Conservation (phyloP, 2,797 vertebrate species). For the Oreonectes daqikongensis region DNA sequence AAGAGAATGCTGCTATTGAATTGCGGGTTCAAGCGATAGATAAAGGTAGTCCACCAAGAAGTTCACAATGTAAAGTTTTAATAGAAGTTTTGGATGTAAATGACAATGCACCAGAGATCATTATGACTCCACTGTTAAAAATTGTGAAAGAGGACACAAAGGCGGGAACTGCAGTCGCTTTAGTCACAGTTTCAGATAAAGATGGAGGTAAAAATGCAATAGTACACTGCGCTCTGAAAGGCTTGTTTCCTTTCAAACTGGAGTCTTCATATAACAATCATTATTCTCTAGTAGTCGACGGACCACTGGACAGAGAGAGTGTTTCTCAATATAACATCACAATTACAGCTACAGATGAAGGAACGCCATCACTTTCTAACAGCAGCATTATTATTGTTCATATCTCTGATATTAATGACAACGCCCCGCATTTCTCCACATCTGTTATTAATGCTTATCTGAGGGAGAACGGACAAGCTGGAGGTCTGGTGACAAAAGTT, state of each 20-base stretch:
- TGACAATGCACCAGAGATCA: slow-evolving; percentile 74
- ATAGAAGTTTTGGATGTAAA: slow-evolving; percentile 74
- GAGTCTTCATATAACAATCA: slow-evolving; percentile 56
- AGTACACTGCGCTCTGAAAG: slow-evolving; percentile 55
- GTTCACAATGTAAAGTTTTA: slow-evolving; percentile 68
- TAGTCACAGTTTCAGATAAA: slow-evolving; percentile 77
- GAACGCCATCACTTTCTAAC: slow-evolving; percentile 60
- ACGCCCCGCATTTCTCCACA: slow-evolving; percentile 74
- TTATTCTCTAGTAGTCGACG: slow-evolving; percentile 61
- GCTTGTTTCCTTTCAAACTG: slow-evolving; percentile 57
- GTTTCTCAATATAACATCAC: slow-evolving; percentile 65
- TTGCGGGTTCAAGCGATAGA: slow-evolving; percentile 76
- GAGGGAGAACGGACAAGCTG: slow-evolving; percentile 77
- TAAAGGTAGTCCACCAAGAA: slow-evolving; percentile 53
- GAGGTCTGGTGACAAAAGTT: slow-evolving; percentile 70
- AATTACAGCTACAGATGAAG: slow-evolving; percentile 74
- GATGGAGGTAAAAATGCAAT: slow-evolving; percentile 77
- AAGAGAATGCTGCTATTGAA: slow-evolving; percentile 75
- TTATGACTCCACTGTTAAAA: slow-evolving; percentile 73
- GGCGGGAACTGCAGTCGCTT: slow-evolving; percentile 71
- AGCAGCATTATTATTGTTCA: slow-evolving; percentile 45
- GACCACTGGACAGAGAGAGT: slow-evolving; percentile 59
- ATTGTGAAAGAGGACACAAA: slow-evolving; percentile 76
- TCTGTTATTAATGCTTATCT: slow-evolving; percentile 69
- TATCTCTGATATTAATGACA: slow-evolving; percentile 71